Percentiles rank a stretch among this genome's conserved stretches.
These are phyloP conservation scores for Acleris cristana DNA, from an alignment of 2,888 invertebrate species.

Conservation along the genomic window DNA sequence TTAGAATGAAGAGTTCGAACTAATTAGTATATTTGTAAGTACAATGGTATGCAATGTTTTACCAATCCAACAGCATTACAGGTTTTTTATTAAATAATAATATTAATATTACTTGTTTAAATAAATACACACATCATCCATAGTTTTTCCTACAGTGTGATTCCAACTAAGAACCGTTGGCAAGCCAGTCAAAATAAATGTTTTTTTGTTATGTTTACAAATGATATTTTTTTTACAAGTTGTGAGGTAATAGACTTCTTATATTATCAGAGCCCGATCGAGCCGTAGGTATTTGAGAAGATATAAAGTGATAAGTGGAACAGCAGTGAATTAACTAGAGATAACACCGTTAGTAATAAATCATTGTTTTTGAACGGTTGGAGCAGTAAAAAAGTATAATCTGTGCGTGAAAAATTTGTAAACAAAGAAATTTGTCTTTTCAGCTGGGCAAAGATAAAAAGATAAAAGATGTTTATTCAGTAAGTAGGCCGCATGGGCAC, in stretches of 20 bases:
- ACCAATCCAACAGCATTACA: too few relatives aligned
- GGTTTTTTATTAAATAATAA: too few relatives aligned
- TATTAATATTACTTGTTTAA: too few relatives aligned
- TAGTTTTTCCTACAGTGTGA: too few relatives aligned
- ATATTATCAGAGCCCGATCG: slow-evolving; percentile 16
- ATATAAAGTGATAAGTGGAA: slow-evolving; percentile 31
- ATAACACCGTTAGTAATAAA: slow-evolving; percentile 21
- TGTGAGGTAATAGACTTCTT: slow-evolving; percentile 8
- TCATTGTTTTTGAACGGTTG: slow-evolving; percentile 19
- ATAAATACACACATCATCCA: too few relatives aligned
- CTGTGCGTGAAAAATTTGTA: background rate
- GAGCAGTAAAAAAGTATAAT: background rate
- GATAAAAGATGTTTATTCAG: too few relatives aligned
- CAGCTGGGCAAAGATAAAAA: too few relatives aligned
- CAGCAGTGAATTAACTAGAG: slow-evolving; percentile 26
- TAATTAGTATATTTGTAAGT: too few relatives aligned
- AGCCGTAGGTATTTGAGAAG: slow-evolving; percentile 14
- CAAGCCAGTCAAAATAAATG: background rate
- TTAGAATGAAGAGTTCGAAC: too few relatives aligned
- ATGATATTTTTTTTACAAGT: background rate
- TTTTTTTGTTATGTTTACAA: slow-evolving; percentile 20
- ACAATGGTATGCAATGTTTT: too few relatives aligned
- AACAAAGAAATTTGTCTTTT: slow-evolving; percentile 6
- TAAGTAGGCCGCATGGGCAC: too few relatives aligned
- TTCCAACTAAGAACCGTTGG: too few relatives aligned